Evolutionary conservation across 1,140 invertebrate species (phyloP), one percentile per base, ranked within the genome.

Genomic region (Gonatopus flavifemur): DNA sequence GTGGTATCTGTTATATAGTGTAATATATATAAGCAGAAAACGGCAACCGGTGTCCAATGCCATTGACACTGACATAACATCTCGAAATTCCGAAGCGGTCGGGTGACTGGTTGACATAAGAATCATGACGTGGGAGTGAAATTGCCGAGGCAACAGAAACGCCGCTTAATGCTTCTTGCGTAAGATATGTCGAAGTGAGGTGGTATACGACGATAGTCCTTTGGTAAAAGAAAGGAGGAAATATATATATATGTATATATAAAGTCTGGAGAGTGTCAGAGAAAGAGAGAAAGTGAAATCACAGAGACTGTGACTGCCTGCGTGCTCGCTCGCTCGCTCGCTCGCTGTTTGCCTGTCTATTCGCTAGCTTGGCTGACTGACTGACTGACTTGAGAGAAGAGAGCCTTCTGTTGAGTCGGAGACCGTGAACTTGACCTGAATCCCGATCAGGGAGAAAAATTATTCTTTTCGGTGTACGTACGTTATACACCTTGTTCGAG

Each of bases 401-500:
- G 58, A 55, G 49, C 54, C 43, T 47, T n/a, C 28, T 20, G 52
- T 54, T 35, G 55, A 55, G 53, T 31, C 47, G 45, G 50, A 55
- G 52, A 53, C 61, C 49, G 55, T 59, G 67, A 69, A 69, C 67
- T 68, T 69, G 67, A 69, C 67, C 67, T 59, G 64, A 57, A 69
- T 69, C 47, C 40, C 57, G 41, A 41, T 36, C 56, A 55, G 52
- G 59, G 61, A 69, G 67, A 69, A 69, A 67, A 64, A 69, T 67
- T 69, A 31, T 39, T 49, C n/a, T n/a, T n/a, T n/a, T n/a, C n/a
- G n/a, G n/a, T n/a, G n/a, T n/a, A n/a, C n/a, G n/a, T n/a, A n/a
- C n/a, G n/a, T n/a, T n/a, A n/a, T n/a, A n/a, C n/a, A n/a, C n/a
- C n/a, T n/a, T n/a, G n/a, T n/a, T n/a, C n/a, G n/a, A n/a, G n/a